These are phyloP conservation scores for Clarias magur DNA, from an alignment of 2,113 vertebrate species.

Conservation along the genomic window DNA sequence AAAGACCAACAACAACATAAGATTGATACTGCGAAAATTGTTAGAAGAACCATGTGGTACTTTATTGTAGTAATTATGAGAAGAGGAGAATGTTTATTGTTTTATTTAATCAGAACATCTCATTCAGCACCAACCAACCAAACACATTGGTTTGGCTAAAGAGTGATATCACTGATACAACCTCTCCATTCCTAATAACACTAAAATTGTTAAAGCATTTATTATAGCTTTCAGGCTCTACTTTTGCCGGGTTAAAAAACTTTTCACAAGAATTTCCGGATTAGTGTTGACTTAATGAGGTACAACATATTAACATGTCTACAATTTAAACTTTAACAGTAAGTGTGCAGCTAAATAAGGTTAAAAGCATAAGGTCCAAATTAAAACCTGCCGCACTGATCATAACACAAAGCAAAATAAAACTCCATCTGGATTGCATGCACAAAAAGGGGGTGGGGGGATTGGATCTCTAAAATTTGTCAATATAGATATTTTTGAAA, in stretches of 20 bases:
- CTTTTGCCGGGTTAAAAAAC: constrained; percentile 16
- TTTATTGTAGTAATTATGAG: constrained; percentile 15
- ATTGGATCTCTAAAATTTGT: background rate
- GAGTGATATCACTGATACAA: background rate
- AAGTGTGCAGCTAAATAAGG: background rate
- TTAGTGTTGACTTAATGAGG: constrained; percentile 27
- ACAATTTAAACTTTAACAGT: constrained; percentile 27
- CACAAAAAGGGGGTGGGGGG: constrained; percentile 41
- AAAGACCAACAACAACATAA: no score
- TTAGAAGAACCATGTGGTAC: background rate
- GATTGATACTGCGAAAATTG: background rate
- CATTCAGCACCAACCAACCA: constrained; percentile 33
- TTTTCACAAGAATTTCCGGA: background rate
- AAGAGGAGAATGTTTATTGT: constrained; percentile 22
- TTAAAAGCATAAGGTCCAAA: background rate
- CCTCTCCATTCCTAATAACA: background rate
- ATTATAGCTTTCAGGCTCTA: background rate
- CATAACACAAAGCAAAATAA: constrained; percentile 27
- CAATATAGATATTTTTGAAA: background rate
- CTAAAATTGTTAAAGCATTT: constrained; percentile 7
- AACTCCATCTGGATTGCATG: constrained; percentile 60
- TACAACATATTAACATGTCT: constrained; percentile 35
- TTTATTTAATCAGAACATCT: constrained; percentile 58
- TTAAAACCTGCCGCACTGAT: background rate
- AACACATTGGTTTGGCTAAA: constrained; percentile 24